phyloP scores from a whole-genome alignment of 2,113 vertebrate genomes.

The Acinonyx jubatus region DNA sequence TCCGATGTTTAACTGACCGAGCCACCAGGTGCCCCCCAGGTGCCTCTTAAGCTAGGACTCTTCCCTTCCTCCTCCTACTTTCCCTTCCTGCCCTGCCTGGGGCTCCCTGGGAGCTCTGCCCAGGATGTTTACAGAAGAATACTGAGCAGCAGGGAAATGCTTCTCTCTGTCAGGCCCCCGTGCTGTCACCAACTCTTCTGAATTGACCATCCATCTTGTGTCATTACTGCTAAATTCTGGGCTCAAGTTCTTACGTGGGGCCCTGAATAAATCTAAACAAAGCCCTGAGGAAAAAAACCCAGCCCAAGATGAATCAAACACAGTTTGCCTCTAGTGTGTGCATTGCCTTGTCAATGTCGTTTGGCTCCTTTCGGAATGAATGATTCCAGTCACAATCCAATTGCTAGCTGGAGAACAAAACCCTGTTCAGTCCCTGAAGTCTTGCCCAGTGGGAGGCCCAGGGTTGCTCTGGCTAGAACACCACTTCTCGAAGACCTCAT shows the following conservation, averaged over 20 bases:
- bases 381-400: constrained; percentile 7
- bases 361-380: constrained; percentile 42
- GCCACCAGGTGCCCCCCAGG: not conserved
- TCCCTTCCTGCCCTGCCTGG: not conserved
- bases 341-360: not conserved
- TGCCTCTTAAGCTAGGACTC: not conserved
- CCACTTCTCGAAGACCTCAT: constrained; percentile 55
- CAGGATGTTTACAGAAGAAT: not conserved
- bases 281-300: not conserved
- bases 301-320: not conserved
- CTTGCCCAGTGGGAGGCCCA: not conserved
- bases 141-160: not conserved
- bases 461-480: constrained; percentile 22
- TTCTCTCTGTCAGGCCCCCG: not conserved
- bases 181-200: not conserved
- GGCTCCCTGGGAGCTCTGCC: accelerated
- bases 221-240: not conserved
- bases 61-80: too few relatives aligned
- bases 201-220: not conserved
- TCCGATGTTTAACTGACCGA: too few relatives aligned
- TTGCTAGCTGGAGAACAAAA: constrained; percentile 14
- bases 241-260: not conserved
- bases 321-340: not conserved
- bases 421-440: not conserved
- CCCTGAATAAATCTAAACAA: not conserved